Evolutionary conservation across 2,113 vertebrate genomes (phyloP).

Genomic region (Amblyornis subalaris): DNA sequence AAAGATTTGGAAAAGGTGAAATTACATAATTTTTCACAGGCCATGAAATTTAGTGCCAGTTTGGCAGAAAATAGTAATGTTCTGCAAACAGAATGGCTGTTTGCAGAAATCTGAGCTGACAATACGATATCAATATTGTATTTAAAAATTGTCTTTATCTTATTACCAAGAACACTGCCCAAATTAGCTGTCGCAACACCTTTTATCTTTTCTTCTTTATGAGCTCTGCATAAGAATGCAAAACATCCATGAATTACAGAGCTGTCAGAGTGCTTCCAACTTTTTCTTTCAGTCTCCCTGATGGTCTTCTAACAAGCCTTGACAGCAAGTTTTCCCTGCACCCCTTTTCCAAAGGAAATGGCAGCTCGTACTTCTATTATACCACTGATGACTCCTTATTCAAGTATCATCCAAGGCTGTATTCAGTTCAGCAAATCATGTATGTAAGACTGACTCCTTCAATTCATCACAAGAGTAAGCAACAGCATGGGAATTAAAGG

Average conservation of each 20-base stretch:
- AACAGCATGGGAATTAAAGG: background rate
- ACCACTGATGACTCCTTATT: background rate
- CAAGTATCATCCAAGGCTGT: background rate
- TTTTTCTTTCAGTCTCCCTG: background rate
- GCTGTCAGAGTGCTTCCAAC: fast-evolving
- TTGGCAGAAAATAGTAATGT: background rate
- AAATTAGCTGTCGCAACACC: fast-evolving
- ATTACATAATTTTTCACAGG: background rate
- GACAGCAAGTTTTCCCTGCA: background rate
- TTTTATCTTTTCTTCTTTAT: background rate
- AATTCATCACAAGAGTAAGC: background rate
- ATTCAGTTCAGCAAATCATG: background rate
- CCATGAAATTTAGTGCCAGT: background rate
- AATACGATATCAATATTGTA: background rate
- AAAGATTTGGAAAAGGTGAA: background rate
- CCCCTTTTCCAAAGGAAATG: background rate
- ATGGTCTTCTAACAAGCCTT: background rate
- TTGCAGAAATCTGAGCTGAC: background rate
- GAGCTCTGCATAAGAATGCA: background rate
- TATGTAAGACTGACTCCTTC: background rate
- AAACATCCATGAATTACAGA: background rate
- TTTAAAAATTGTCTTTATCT: background rate
- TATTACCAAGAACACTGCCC: background rate
- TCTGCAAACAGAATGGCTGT: background rate
- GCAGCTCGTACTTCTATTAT: background rate